A percentile compares a stretch with the other conserved stretches of the same genome.
Conservation (phyloP, 2,797 vertebrate genomes). For the Cyclura pinguis region DNA sequence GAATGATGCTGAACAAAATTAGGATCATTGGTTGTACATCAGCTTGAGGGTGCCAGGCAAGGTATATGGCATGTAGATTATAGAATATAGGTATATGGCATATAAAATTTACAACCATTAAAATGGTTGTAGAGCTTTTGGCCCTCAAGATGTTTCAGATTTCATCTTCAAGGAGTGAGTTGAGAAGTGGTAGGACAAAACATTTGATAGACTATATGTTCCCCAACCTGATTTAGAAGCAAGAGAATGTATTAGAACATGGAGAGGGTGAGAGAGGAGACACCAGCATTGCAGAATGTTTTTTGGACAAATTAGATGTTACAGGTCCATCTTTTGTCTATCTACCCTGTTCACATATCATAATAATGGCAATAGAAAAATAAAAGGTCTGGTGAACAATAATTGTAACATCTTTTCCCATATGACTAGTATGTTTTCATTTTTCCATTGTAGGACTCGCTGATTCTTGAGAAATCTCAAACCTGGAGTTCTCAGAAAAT, state of each 20-base stretch:
- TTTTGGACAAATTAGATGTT: neutral
- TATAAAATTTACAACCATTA: neutral
- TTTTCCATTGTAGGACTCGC: conserved; percentile 87
- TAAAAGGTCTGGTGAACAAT: neutral
- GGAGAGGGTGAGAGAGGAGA: neutral
- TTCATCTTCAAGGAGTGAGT: neutral
- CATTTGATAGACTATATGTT: neutral
- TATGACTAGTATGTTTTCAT: conserved; percentile 60
- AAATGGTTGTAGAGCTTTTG: neutral
- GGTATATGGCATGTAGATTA: neutral
- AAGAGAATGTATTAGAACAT: neutral
- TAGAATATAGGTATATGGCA: neutral
- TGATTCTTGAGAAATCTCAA: conserved; percentile 92
- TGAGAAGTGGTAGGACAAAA: neutral
- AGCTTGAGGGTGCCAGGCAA: neutral
- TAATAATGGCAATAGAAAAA: neutral
- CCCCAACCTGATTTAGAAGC: neutral
- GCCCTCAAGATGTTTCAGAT: neutral
- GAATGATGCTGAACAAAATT: neutral
- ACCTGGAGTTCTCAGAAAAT: conserved; percentile 94
- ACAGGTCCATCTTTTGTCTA: neutral
- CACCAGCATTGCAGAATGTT: neutral
- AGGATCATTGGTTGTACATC: neutral
- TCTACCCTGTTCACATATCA: neutral
- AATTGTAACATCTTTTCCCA: neutral